phyloP scores from a whole-genome alignment of 2,888 invertebrate species.

The Panzeria rudis region DNA sequence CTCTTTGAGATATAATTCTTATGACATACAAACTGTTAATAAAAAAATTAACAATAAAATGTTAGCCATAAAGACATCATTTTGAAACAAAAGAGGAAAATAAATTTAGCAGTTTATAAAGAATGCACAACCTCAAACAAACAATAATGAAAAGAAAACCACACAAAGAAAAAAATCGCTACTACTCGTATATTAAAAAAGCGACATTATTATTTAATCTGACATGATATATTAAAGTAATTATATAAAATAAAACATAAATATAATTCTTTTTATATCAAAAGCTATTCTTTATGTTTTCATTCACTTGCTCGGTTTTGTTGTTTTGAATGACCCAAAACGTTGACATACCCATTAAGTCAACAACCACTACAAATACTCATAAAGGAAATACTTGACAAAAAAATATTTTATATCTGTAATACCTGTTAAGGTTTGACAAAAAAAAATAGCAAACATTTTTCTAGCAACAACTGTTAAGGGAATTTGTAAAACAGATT shows the following conservation, averaged over 20 bases:
- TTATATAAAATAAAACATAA: background rate
- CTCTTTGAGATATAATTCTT: background rate
- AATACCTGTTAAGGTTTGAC: background rate
- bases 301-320: background rate
- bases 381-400: slow-evolving; percentile 5
- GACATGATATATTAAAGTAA: slow-evolving; percentile 18
- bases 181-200: background rate
- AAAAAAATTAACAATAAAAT: slow-evolving; percentile 47
- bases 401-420: background rate
- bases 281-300: slow-evolving; percentile 15
- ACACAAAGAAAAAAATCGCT: background rate
- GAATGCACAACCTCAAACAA: slow-evolving; percentile 32
- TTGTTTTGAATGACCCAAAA: slow-evolving; percentile 21
- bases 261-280: slow-evolving; percentile 2
- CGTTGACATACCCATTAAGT: slow-evolving; percentile 20
- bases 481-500: slow-evolving; percentile 58
- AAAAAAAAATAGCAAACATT: slow-evolving; percentile 46
- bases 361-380: slow-evolving; percentile 4
- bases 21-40: slow-evolving; percentile 22
- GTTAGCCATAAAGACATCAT: slow-evolving; percentile 53
- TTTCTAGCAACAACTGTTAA: slow-evolving; percentile 56
- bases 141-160: background rate
- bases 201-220: slow-evolving; percentile 33
- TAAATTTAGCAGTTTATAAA: background rate
- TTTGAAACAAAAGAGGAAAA: slow-evolving; percentile 35